A percentile compares a stretch with the other conserved stretches of the same genome.
phyloP scores from a whole-genome alignment of 2,113 vertebrate species.

The Propithecus coquereli region DNA sequence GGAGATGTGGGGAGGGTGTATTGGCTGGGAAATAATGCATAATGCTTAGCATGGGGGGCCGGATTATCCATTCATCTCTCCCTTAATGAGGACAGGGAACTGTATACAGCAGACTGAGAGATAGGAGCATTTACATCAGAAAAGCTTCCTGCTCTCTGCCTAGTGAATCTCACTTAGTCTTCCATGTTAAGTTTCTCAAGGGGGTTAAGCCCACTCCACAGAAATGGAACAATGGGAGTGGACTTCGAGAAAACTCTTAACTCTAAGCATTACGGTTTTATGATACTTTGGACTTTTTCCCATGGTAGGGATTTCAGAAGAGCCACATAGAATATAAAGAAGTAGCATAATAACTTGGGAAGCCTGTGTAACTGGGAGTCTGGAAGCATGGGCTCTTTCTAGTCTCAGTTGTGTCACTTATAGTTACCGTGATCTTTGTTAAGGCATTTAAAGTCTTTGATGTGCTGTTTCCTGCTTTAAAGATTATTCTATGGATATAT shows the following conservation, averaged over 20 bases:
- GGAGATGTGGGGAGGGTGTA: rapidly evolving
- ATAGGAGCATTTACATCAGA: not conserved
- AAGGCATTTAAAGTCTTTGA: not conserved
- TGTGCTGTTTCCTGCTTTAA: not conserved
- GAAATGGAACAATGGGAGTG: not conserved
- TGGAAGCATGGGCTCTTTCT: not conserved
- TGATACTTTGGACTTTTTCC: not conserved
- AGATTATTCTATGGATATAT: not conserved
- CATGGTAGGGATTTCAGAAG: not conserved
- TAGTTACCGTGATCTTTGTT: not conserved
- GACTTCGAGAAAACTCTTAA: not conserved
- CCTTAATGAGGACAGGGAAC: not conserved
- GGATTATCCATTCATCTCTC: not conserved
- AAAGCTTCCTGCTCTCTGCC: not conserved
- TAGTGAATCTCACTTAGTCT: not conserved
- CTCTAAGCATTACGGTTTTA: not conserved
- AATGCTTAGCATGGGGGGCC: rapidly evolving
- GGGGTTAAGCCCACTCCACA: not conserved
- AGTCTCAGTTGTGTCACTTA: not conserved
- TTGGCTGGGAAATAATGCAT: not conserved
- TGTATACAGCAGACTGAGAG: not conserved
- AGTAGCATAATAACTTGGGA: not conserved
- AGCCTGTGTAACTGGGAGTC: not conserved
- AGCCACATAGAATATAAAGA: not conserved
- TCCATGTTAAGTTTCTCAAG: not conserved